Evolutionary conservation across 2,113 vertebrate species (phyloP), one percentile per base, ranked within the genome.

Genomic region (Acanthochromis polyacanthus): DNA sequence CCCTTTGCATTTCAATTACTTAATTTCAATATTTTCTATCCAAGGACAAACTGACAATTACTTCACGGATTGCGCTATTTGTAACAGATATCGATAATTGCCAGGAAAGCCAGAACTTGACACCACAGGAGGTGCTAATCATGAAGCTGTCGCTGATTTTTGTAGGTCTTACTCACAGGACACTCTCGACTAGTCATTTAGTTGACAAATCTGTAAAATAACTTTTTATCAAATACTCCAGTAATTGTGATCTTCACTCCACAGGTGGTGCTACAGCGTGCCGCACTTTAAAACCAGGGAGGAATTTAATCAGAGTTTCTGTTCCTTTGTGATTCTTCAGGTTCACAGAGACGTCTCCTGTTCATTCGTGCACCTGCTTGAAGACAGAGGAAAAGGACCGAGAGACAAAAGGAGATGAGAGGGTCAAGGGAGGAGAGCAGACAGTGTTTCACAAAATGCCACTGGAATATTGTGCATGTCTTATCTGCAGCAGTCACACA

Each of bases 401-500:
- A 52, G 48, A 69, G 51, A 77, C 16, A 46, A 61, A 46, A 50
- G n/a, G 64, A 63, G 52, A 66, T 4, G 51, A 78, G 60, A 67
- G 43, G 84, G 75, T 86, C 75, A 71, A 38, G 51, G 28, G 50
- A 71, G 46, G 58, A 45, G 63, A 76, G 16, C n/a, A 69, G 55
- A 22, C 4, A 2, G 1, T 48, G 74, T 45, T 2, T 66, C 25
- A 12, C 3, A 43, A 76, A 88, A 88, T 84, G 59, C 60, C 83
- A 80, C 55, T 7, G 28, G 51, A 83, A 78, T 64, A 74, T 46
- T 75, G 58, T 79, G 59, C 38, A 55, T 55, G 14, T 82, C 80
- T 86, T 88, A 90, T 86, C 78, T 77, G 62, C 53, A 56, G 71
- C 53, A 70, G 73, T 71, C 83, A 75, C 75, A 72, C 74, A 57